Evolutionary conservation across 2,888 invertebrate genomes (phyloP).

Genomic region (Drosophila kambysellisi): DNA sequence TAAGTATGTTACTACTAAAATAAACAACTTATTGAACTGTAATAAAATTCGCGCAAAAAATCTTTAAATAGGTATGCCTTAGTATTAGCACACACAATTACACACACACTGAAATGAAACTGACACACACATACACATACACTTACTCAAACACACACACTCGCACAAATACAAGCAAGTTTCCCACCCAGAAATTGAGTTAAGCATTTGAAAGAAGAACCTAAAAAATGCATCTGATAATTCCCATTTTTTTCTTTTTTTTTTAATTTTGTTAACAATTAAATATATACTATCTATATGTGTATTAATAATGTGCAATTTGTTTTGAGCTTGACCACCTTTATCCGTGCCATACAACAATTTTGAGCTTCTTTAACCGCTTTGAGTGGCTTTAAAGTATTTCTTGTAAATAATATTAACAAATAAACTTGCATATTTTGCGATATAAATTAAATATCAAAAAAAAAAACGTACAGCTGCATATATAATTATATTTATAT

Average conservation of each 20-base stretch:
- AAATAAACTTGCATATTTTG: constrained; percentile 38
- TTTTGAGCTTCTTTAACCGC: constrained; percentile 30
- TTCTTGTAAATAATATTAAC: constrained; percentile 60
- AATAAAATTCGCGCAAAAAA: constrained; percentile 73
- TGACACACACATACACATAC: constrained; percentile 4
- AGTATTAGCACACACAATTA: constrained; percentile 42
- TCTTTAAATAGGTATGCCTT: constrained; percentile 82
- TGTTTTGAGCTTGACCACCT: constrained; percentile 14
- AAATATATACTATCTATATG: not conserved
- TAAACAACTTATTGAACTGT: constrained; percentile 55
- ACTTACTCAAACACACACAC: constrained; percentile 18
- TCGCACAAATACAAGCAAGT: constrained; percentile 10
- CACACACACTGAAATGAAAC: constrained; percentile 16
- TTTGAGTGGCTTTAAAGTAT: constrained; percentile 40
- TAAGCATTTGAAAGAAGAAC: not conserved
- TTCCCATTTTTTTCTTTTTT: constrained; percentile 2
- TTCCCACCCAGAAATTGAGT: constrained; percentile 15
- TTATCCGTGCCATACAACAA: constrained; percentile 22
- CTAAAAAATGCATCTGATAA: not conserved
- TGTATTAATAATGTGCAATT: constrained; percentile 3
- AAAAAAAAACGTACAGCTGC: constrained; percentile 34
- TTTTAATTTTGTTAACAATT: not conserved
- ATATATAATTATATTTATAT: constrained; percentile 18
- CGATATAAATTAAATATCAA: constrained; percentile 49
- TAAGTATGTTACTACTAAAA: constrained; percentile 32